These are phyloP conservation scores for Columba guinea DNA, from an alignment of 2,797 vertebrate genomes.

Conservation along the genomic window DNA sequence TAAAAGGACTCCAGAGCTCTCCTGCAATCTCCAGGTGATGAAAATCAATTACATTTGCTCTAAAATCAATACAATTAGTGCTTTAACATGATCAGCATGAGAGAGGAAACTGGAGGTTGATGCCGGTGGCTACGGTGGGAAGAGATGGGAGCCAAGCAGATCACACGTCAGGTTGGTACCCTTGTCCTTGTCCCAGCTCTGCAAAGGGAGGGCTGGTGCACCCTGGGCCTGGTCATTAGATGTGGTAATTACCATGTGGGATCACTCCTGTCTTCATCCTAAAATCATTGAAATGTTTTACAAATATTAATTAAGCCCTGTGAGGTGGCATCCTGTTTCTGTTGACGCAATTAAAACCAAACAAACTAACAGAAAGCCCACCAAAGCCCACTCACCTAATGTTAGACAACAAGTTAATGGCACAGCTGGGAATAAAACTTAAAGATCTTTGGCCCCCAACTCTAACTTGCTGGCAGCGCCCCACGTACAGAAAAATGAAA, in stretches of 20 bases:
- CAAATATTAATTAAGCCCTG: not conserved
- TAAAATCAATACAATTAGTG: conserved; percentile 9
- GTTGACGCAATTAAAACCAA: not conserved
- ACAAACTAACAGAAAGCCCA: not conserved
- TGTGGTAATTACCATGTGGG: not conserved
- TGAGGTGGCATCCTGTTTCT: not conserved
- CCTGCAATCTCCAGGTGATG: not conserved
- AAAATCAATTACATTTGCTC: conserved; percentile 17
- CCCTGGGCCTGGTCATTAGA: not conserved
- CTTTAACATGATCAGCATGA: not conserved
- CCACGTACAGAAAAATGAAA: not conserved
- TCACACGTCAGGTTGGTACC: not conserved
- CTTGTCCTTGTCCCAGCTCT: not conserved
- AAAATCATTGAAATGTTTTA: not conserved
- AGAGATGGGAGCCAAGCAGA: not conserved
- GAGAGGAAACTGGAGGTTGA: not conserved
- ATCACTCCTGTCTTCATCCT: not conserved
- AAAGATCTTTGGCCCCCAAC: not conserved
- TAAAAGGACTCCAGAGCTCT: not conserved
- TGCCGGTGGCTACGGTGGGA: not conserved
- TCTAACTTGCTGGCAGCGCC: not conserved
- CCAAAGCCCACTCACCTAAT: not conserved
- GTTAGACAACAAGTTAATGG: not conserved
- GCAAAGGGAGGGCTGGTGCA: not conserved
- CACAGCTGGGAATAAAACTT: not conserved